Evolutionary conservation across 2,888 invertebrate species (phyloP), one percentile per base, ranked within the genome.

Genomic region (Mellilla xanthometata): DNA sequence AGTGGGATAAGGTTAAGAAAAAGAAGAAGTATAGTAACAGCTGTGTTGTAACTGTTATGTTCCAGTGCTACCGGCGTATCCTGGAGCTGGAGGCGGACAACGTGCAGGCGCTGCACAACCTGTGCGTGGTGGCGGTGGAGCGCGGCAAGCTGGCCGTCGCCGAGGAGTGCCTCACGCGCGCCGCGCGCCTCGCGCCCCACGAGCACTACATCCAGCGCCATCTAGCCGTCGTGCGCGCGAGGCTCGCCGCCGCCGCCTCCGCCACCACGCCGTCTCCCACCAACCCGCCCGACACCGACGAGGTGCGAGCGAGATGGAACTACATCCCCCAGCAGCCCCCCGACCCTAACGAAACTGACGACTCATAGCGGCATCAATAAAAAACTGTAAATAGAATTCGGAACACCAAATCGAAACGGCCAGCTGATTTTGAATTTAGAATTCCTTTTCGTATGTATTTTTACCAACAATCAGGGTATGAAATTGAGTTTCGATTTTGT

Each of bases 121-220:
- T 99, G 12, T 99, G 99, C 82, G 99, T 99, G 4, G 98, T 99
- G 0, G 95, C 95, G 61, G 98, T 99, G 3, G 98, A 99, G 79
- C 92, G 96, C 24, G 97, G 97, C 6, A 94, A 95, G 64, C 90
- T 99, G 15, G 91, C 93, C n/a, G 90, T 93, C 39, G 99, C 98
- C 0, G 96, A 96, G 58, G 91, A 93, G 38, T 99, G 99, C 74
- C 91, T 99, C 10, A 91, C 94, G 34, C 92, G 94, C 34, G 97
- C 97, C 1, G 94, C 95, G 39, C 89, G 91, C 3, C 86, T 98
- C 12, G 97, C 97, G 0, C 98, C 98, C 0, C 91, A 93, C 48
- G 98, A 98, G 77, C 96, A 96, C 62, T 99, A 99, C 89, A 96
- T 99, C 28, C 91, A 94, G 41, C 93, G 96, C 9, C 99, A 99